Evolutionary conservation across 2,888 invertebrate species (phyloP), one percentile per base, ranked within the genome.

Genomic region (Hypena proboscidalis): DNA sequence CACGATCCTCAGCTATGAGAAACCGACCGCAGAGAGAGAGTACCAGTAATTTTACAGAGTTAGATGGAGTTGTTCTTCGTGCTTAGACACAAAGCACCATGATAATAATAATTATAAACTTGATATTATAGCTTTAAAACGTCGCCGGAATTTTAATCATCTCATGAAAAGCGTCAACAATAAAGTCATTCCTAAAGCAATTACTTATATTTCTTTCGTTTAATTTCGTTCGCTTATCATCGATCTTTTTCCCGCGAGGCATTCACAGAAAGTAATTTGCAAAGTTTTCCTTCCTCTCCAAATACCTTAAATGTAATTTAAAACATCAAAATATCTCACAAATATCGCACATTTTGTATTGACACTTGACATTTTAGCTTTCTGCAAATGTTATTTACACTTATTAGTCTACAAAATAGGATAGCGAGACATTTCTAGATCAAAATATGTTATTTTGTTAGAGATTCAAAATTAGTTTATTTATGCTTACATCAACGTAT

Each of bases 241-340:
- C 9, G 17, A 31, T 31, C 11, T 30, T 30, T 36, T 23, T 30
- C 20, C 26, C 15, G n/a, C 25, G 19, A 39, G 14, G 13, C 13
- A 32, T n/a, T 20, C 11, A n/a, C 4, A 20, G 21, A 32, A 21
- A 39, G 32, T 10, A 32, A 39, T 32, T 39, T 32, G 7, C 25
- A 39, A 32, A 32, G 32, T 32, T 39, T 10, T 5, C 10, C 20
- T 9, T 9, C 7, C 15, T 8, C 31, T 8, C 21, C 0, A 27
- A 39, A 39, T 26, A n/a, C 20, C 14, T 26, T 14, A 20, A 25
- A 32, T 14, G 19, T 32, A 39, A 32, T 39, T 39, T 31, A 13
- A 13, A 21, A 32, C 21, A 39, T 32, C 39, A 26, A 39, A 39
- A 27, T 29, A 22, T 27, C 26, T 33, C 20, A 26, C 15, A 25